A percentile compares a stretch with the other conserved stretches of the same genome.
Evolutionary conservation across 2,113 vertebrate genomes (phyloP).

Genomic region (Lepisosteus osseus): DNA sequence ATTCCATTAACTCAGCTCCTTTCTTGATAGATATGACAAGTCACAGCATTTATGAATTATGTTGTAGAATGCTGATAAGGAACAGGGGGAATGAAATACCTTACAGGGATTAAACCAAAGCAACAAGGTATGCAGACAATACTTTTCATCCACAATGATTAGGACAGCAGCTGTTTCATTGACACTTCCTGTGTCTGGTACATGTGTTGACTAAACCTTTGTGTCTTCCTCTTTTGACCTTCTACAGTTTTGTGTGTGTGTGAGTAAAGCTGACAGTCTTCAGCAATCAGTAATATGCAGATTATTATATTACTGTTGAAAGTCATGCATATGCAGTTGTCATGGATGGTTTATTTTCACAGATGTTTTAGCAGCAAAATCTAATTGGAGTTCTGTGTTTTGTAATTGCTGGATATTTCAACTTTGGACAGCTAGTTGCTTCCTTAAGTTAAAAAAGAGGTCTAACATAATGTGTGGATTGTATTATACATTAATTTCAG

Average conservation of each 20-base stretch:
- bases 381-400: not conserved
- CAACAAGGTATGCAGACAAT: not conserved
- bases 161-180: not conserved
- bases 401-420: slow-evolving; percentile 5
- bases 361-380: not conserved
- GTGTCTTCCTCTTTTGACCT: not conserved
- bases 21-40: not conserved
- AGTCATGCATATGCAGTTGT: not conserved
- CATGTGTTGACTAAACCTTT: not conserved
- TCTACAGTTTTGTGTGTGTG: not conserved
- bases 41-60: not conserved
- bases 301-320: not conserved
- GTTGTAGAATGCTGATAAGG: not conserved
- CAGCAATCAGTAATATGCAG: not conserved
- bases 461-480: not conserved
- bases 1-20: slow-evolving; percentile 1
- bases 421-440: not conserved
- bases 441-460: not conserved
- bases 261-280: not conserved
- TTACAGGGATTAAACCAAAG: not conserved
- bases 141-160: not conserved
- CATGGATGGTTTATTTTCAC: not conserved
- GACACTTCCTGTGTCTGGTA: not conserved
- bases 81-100: not conserved
- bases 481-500: not conserved